Evolutionary conservation across 2,797 vertebrate genomes (phyloP).

Genomic region (Menidia menidia): DNA sequence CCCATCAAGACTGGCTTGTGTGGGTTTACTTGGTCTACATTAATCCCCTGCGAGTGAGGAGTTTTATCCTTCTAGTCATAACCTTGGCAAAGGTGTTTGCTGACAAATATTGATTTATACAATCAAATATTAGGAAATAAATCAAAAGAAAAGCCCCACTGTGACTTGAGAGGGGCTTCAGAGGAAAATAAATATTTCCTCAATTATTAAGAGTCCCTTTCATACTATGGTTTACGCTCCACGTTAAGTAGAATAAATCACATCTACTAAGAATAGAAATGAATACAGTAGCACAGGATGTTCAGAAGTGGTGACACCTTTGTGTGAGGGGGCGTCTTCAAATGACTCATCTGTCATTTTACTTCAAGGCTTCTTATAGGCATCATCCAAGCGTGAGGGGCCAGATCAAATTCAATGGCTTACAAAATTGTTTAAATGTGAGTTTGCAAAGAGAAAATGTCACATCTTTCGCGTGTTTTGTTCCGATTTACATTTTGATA

Average conservation of each 20-base stretch:
- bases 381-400: constrained; percentile 68
- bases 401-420: constrained; percentile 44
- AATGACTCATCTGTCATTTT: constrained; percentile 81
- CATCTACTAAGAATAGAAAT: constrained; percentile 55
- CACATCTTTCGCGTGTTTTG: constrained; percentile 9
- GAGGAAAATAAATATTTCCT: background rate
- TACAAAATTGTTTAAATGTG: constrained; percentile 51
- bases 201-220: constrained; percentile 13
- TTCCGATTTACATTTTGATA: constrained; percentile 8
- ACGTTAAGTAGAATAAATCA: constrained; percentile 35
- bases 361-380: constrained; percentile 75
- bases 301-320: constrained; percentile 78
- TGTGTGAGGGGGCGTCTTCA: constrained; percentile 74
- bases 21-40: constrained; percentile 59
- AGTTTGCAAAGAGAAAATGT: constrained; percentile 30
- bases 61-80: constrained; percentile 50
- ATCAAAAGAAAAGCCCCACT: constrained; percentile 16
- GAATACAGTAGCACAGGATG: constrained; percentile 63
- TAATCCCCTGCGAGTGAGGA: constrained; percentile 53
- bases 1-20: constrained; percentile 57
- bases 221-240: constrained; percentile 20
- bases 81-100: constrained; percentile 39
- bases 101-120: constrained; percentile 53
- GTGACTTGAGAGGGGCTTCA: constrained; percentile 26
- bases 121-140: constrained; percentile 25